Percentiles rank a stretch among this genome's conserved stretches.
Conservation (phyloP, 2,888 invertebrate genomes). For the Stictocephala bisonia region DNA sequence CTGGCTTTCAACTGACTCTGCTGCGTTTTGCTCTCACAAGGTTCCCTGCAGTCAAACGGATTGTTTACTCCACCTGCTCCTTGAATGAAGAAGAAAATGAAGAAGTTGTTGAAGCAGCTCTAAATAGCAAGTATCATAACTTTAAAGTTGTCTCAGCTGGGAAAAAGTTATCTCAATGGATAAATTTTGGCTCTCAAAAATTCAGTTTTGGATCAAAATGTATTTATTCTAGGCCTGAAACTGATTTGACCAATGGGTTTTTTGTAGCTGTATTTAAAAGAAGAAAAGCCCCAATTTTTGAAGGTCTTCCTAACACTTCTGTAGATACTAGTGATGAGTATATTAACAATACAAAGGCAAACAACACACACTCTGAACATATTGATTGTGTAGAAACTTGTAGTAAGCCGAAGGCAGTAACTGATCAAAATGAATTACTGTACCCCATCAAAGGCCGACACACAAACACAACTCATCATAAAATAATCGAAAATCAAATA, state of each 20-base stretch:
- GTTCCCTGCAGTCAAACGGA: slow-evolving; percentile 85
- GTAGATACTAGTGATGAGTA: too few relatives aligned
- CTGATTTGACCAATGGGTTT: slow-evolving; percentile 91
- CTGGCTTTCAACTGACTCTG: slow-evolving; percentile 85
- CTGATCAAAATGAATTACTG: too few relatives aligned
- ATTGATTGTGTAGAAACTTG: too few relatives aligned
- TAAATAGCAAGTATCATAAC: slow-evolving; percentile 65
- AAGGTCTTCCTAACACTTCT: too few relatives aligned
- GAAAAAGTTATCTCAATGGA: slow-evolving; percentile 51
- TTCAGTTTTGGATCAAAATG: slow-evolving; percentile 79
- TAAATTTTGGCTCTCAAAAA: slow-evolving; percentile 69
- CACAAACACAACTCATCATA: too few relatives aligned
- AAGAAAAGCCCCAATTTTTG: too few relatives aligned
- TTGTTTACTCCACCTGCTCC: slow-evolving; percentile 98
- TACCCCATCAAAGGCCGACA: too few relatives aligned
- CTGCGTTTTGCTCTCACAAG: slow-evolving; percentile 83
- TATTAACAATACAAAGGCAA: too few relatives aligned
- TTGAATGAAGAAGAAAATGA: slow-evolving; percentile 93
- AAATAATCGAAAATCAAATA: too few relatives aligned
- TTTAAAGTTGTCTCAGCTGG: slow-evolving; percentile 55
- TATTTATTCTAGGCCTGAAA: slow-evolving; percentile 79
- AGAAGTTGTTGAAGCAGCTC: slow-evolving; percentile 81
- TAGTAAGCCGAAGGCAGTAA: too few relatives aligned
- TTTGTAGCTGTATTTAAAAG: slow-evolving; percentile 91
- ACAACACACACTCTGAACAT: too few relatives aligned